Conservation (phyloP, 2,888 invertebrate genomes). For the Thyatira batis region DNA sequence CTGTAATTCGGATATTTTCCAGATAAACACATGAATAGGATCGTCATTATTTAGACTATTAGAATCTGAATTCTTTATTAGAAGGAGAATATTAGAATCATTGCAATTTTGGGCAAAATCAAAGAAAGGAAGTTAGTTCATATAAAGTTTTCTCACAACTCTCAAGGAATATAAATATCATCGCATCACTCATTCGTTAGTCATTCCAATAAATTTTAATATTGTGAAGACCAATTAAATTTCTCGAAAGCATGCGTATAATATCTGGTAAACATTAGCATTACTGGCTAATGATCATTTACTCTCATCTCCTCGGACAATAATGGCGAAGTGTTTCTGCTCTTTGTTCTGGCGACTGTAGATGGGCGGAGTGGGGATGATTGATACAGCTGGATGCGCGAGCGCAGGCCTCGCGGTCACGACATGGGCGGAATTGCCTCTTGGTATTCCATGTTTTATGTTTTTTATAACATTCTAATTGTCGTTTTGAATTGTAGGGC, state of each 20-base stretch:
- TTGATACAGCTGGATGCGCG: constrained; percentile 33
- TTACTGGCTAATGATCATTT: constrained; percentile 3
- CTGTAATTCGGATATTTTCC: background rate
- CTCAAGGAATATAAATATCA: background rate
- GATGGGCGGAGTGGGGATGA: constrained; percentile 34
- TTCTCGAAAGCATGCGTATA: background rate
- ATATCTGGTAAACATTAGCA: background rate
- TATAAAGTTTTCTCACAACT: background rate
- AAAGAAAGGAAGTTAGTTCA: too few relatives aligned
- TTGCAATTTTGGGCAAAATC: too few relatives aligned
- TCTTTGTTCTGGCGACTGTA: constrained; percentile 14
- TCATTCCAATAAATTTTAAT: background rate
- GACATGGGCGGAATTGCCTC: constrained; percentile 6
- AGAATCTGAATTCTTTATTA: too few relatives aligned
- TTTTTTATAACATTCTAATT: background rate
- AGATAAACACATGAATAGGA: too few relatives aligned
- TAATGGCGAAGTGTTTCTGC: constrained; percentile 23
- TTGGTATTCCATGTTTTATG: background rate
- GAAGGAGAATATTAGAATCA: too few relatives aligned
- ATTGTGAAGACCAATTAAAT: background rate
- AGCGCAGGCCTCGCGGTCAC: constrained; percentile 15
- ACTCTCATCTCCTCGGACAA: constrained; percentile 2
- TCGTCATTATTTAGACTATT: too few relatives aligned
- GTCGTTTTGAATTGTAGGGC: background rate
- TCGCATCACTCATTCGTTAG: background rate